Evolutionary conservation across 2,797 vertebrate genomes (phyloP).

Genomic region (Ctenochaetus hawaiiensis): DNA sequence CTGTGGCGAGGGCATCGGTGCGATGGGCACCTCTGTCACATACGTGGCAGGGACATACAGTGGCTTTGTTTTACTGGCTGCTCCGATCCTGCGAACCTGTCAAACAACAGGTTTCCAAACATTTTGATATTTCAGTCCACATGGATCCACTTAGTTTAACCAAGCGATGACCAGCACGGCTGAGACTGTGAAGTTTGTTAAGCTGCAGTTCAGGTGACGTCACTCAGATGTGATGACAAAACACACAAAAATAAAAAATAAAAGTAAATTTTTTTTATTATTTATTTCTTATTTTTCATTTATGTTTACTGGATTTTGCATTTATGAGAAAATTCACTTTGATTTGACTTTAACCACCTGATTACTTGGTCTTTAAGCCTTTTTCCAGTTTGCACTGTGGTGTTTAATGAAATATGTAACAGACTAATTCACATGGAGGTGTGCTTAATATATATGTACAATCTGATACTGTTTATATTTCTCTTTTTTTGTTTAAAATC

Average conservation of each 20-base stretch:
- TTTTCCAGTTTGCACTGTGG: too few species aligned
- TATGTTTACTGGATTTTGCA: neutral
- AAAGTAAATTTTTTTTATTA: neutral
- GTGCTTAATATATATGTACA: too few species aligned
- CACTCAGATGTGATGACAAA: neutral
- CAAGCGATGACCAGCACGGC: slow-evolving; percentile 20
- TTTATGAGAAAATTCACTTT: too few species aligned
- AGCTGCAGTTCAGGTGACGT: slow-evolving; percentile 24
- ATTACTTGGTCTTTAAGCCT: neutral
- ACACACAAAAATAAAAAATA: slow-evolving; percentile 12
- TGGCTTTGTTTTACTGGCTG: slow-evolving; percentile 84
- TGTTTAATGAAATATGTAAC: too few species aligned
- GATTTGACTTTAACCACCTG: neutral
- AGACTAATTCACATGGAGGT: too few species aligned
- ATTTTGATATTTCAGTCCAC: slow-evolving; percentile 16
- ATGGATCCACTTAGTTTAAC: slow-evolving; percentile 41
- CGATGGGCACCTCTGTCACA: slow-evolving; percentile 87
- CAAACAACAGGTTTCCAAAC: slow-evolving; percentile 28
- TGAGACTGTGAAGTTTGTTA: neutral
- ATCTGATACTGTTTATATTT: too few species aligned
- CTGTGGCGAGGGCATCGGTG: slow-evolving; percentile 70
- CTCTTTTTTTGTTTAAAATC: too few species aligned
- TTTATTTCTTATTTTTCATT: neutral
- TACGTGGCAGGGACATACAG: slow-evolving; percentile 92
- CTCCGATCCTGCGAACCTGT: slow-evolving; percentile 86